phyloP scores from a whole-genome alignment of 2,113 vertebrate genomes.

The Electrona antarctica region DNA sequence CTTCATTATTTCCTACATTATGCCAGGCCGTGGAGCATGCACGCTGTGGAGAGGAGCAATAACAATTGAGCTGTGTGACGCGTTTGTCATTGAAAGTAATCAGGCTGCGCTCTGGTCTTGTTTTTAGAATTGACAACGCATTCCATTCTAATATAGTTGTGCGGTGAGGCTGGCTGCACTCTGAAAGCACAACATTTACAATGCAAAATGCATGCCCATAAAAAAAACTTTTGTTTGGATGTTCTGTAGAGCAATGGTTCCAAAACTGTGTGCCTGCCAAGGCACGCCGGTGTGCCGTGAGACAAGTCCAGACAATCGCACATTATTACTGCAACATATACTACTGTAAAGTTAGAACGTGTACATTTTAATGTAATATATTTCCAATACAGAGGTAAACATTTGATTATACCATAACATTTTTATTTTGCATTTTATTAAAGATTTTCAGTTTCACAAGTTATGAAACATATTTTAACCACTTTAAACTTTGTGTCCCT shows the following conservation, averaged over 20 bases:
- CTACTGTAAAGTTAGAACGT: too few relatives aligned
- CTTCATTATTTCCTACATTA: conserved; percentile 22
- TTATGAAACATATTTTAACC: background rate
- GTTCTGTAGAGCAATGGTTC: background rate
- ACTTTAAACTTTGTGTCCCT: background rate
- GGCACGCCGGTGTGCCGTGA: too few relatives aligned
- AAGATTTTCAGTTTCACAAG: too few relatives aligned
- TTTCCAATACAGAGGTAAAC: too few relatives aligned
- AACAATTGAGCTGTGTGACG: conserved; percentile 18
- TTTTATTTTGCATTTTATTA: too few relatives aligned
- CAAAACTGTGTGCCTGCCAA: too few relatives aligned
- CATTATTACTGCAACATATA: too few relatives aligned
- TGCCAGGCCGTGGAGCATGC: conserved; percentile 12
- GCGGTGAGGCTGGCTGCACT: background rate
- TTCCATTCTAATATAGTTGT: conserved; percentile 12
- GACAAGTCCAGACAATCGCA: too few relatives aligned
- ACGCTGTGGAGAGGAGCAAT: conserved; percentile 24
- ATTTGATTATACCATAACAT: too few relatives aligned
- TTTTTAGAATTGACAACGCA: background rate
- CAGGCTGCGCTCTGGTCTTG: background rate
- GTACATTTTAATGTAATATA: background rate
- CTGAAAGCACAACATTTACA: conserved; percentile 9
- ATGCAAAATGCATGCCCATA: conserved; percentile 15
- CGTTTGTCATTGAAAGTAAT: conserved; percentile 12
- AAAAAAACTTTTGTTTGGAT: background rate